Conservation (phyloP, 35 echinoderm and acorn worm genomes). For the Ophiothrix spiculata region DNA sequence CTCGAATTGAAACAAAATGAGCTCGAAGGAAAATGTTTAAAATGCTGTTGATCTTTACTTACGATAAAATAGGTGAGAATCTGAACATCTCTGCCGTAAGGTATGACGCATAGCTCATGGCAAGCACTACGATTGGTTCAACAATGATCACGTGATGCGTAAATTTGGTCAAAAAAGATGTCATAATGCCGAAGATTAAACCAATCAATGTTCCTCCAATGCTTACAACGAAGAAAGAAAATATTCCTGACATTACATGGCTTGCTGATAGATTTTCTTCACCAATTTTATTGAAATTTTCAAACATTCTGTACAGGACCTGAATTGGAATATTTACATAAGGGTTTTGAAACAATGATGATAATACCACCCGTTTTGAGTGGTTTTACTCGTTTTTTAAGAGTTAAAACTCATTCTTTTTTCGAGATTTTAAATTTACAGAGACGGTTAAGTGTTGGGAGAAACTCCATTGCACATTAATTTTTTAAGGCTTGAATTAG, state of each 20-base stretch:
- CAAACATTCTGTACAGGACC: constrained; percentile 86
- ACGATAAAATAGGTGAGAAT: constrained; percentile 84
- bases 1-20: too few relatives aligned
- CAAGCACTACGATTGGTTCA: constrained; percentile 56
- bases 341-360: too few relatives aligned
- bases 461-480: too few relatives aligned
- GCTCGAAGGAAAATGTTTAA: too few relatives aligned
- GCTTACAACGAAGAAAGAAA: constrained; percentile 88
- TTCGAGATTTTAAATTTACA: too few relatives aligned
- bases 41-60: too few relatives aligned
- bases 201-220: constrained; percentile 79
- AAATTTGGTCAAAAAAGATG: constrained; percentile 62
- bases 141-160: constrained; percentile 79
- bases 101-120: constrained; percentile 31
- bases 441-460: too few relatives aligned
- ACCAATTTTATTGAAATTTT: constrained; percentile 73
- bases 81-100: constrained; percentile 87
- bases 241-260: constrained; percentile 55
- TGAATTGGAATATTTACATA: too few relatives aligned
- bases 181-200: constrained; percentile 64
- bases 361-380: too few relatives aligned
- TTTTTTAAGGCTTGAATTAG: too few relatives aligned
- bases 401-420: too few relatives aligned
- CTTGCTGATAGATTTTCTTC: constrained; percentile 19
- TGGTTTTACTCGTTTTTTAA: too few relatives aligned